Conservation (phyloP, 2,888 invertebrate genomes). For the Heliconius hortense region DNA sequence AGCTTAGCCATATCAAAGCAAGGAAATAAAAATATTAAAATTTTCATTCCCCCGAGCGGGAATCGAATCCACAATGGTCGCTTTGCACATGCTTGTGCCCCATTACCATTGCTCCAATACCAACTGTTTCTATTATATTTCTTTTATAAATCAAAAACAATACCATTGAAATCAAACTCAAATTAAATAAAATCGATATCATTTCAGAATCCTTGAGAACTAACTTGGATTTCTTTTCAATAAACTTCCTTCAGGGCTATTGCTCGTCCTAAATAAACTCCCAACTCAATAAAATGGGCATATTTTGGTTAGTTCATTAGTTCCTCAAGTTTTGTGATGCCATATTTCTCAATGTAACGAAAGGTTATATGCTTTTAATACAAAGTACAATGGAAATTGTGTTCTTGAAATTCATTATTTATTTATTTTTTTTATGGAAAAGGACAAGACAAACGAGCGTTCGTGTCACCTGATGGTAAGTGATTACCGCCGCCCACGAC, state of each 20-base stretch:
- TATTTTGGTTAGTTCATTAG: slow-evolving; percentile 23
- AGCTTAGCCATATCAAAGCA: neutral
- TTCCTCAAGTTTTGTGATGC: neutral
- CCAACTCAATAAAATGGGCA: slow-evolving; percentile 29
- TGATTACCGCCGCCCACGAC: too few relatives aligned
- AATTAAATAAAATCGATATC: slow-evolving; percentile 28
- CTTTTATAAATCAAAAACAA: neutral
- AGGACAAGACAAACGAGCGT: too few relatives aligned
- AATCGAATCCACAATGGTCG: neutral
- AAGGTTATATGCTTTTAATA: neutral
- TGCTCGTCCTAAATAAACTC: slow-evolving; percentile 27
- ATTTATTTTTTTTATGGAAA: too few relatives aligned
- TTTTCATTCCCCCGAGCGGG: neutral
- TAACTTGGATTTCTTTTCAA: slow-evolving; percentile 32
- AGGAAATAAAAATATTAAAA: neutral
- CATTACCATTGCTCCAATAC: neutral
- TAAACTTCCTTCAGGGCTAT: slow-evolving; percentile 23
- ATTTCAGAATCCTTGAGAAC: slow-evolving; percentile 12
- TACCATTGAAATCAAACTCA: neutral
- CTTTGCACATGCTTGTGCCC: neutral
- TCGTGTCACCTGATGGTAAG: too few relatives aligned
- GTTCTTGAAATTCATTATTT: neutral
- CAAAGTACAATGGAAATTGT: neutral
- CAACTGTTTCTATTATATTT: neutral
- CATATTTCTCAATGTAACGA: slow-evolving; percentile 6